Percentiles rank a stretch among this genome's conserved stretches.
Evolutionary conservation across 2,113 vertebrate species (phyloP).

Genomic region (Trichechus manatus): DNA sequence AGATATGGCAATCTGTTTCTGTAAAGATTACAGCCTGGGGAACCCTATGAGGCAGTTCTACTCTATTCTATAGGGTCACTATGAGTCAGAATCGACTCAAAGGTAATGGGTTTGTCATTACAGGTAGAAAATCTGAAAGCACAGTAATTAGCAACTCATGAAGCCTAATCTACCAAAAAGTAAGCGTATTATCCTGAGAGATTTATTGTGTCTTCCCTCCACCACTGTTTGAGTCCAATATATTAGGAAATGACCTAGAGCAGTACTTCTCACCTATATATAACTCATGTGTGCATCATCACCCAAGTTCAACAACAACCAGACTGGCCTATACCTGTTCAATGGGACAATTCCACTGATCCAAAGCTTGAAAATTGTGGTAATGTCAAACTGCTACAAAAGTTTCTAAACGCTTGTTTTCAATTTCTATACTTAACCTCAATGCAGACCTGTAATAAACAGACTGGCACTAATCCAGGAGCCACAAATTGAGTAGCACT

Average conservation of each 20-base stretch:
- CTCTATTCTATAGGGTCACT: not conserved
- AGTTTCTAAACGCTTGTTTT: constrained; percentile 8
- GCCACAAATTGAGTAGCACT: not conserved
- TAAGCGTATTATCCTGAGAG: not conserved
- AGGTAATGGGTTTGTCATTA: not conserved
- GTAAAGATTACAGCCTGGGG: not conserved
- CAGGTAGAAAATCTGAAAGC: constrained; percentile 47
- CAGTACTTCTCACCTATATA: not conserved
- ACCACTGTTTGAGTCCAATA: not conserved
- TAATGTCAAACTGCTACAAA: not conserved
- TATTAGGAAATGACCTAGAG: not conserved
- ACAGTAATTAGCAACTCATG: constrained; percentile 6
- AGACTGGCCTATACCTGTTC: not conserved
- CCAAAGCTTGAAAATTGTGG: not conserved
- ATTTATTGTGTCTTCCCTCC: not conserved
- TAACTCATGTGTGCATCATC: not conserved
- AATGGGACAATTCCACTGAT: not conserved
- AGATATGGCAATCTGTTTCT: not conserved
- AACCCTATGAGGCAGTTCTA: not conserved
- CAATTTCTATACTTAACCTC: not conserved
- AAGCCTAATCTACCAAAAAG: not conserved
- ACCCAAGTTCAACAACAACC: not conserved
- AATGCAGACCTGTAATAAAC: not conserved
- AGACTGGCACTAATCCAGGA: not conserved
- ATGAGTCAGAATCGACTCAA: not conserved